phyloP scores from a whole-genome alignment of 2,888 invertebrate genomes.

The Limenitis camilla region DNA sequence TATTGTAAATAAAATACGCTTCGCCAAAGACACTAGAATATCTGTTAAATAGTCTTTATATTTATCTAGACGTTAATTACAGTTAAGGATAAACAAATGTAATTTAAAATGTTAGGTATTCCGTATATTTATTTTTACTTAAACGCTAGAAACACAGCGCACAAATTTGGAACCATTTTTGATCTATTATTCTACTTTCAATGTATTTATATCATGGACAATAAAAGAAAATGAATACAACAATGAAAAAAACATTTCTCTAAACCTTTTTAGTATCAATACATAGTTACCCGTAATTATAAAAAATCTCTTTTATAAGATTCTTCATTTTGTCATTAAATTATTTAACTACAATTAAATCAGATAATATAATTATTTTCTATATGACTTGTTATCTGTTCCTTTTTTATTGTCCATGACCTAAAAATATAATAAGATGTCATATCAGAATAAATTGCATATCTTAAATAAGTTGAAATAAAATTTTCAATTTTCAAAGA shows the following conservation, averaged over 20 bases:
- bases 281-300: neutral
- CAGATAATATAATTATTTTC: too few species aligned
- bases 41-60: constrained; percentile 37
- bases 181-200: constrained; percentile 15
- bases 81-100: constrained; percentile 21
- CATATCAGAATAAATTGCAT: constrained; percentile 43
- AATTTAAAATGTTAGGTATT: constrained; percentile 21
- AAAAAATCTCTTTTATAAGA: neutral
- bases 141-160: constrained; percentile 39
- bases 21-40: constrained; percentile 59
- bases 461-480: constrained; percentile 26
- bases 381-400: too few species aligned
- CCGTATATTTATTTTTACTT: constrained; percentile 15
- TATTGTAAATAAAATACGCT: constrained; percentile 50
- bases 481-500: constrained; percentile 9
- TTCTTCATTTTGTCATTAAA: too few species aligned
- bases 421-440: constrained; percentile 25
- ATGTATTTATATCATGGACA: constrained; percentile 17
- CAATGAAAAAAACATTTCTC: neutral
- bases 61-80: constrained; percentile 30
- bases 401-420: constrained; percentile 16
- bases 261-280: neutral
- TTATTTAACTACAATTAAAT: too few species aligned
- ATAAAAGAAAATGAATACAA: constrained; percentile 11
- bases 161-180: constrained; percentile 43